These are phyloP conservation scores for Zhengitettix transpicula DNA, from an alignment of 2,888 invertebrate species.

Conservation along the genomic window DNA sequence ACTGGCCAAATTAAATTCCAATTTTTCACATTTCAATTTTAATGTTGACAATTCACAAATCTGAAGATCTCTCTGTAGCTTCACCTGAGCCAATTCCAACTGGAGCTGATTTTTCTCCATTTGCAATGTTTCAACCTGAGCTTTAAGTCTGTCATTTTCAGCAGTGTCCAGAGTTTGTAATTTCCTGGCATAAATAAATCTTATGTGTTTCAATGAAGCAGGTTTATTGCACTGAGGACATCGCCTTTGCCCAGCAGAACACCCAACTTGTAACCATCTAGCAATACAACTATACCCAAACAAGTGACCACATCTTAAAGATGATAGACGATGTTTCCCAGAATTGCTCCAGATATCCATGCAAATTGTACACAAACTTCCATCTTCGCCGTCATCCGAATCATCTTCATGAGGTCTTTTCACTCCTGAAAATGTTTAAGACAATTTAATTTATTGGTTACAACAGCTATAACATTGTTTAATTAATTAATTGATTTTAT, in stretches of 20 bases:
- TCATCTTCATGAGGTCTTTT: neutral
- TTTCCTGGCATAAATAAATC: constrained; percentile 63
- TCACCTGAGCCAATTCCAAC: constrained; percentile 41
- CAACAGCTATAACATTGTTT: too few species aligned
- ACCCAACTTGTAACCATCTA: constrained; percentile 49
- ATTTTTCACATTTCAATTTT: neutral
- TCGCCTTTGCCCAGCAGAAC: constrained; percentile 33
- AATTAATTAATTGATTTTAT: too few species aligned
- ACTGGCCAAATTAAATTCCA: neutral
- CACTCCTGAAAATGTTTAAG: too few species aligned
- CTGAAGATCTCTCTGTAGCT: constrained; percentile 24
- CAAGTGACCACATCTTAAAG: constrained; percentile 80
- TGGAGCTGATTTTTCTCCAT: constrained; percentile 39
- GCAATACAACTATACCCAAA: constrained; percentile 71
- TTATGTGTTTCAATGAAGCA: constrained; percentile 48
- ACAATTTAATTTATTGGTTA: too few species aligned
- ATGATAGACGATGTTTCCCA: constrained; percentile 72
- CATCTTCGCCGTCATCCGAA: constrained; percentile 38
- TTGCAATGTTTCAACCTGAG: constrained; percentile 39
- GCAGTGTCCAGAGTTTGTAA: constrained; percentile 61
- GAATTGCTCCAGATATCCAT: constrained; percentile 74
- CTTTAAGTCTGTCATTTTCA: constrained; percentile 46
- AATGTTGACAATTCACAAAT: neutral
- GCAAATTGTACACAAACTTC: constrained; percentile 71
- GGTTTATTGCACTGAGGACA: constrained; percentile 83